Evolutionary conservation across 2,797 vertebrate genomes (phyloP).

Genomic region (Brachymystax lenok): DNA sequence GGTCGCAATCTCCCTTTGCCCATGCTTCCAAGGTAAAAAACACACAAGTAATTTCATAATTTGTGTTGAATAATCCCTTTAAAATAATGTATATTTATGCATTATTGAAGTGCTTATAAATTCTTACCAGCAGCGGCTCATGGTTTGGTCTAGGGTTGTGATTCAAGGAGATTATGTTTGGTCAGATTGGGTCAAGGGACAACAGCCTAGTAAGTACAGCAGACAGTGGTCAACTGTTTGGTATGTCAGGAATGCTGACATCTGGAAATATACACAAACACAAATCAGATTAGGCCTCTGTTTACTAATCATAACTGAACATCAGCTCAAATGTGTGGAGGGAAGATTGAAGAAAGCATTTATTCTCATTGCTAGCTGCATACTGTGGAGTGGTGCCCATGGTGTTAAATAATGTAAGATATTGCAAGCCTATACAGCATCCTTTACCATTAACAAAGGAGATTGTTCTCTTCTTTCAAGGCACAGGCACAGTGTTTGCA

Average conservation of each 20-base stretch:
- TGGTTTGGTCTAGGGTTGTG: neutral
- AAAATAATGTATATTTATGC: neutral
- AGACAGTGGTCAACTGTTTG: conserved; percentile 1
- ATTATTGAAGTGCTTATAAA: too few relatives aligned
- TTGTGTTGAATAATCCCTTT: neutral
- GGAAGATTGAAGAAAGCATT: neutral
- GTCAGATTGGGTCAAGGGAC: neutral
- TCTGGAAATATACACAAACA: conserved; percentile 19
- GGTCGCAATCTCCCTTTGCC: neutral
- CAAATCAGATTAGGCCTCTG: conserved; percentile 15
- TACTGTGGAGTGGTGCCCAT: neutral
- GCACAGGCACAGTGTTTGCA: neutral
- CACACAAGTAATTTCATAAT: neutral
- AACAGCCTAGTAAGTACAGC: neutral
- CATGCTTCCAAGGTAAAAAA: neutral
- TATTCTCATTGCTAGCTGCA: neutral
- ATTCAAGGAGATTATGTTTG: neutral
- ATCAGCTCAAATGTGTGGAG: conserved; percentile 13
- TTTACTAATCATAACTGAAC: conserved; percentile 21
- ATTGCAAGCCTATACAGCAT: neutral
- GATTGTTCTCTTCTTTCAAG: too few relatives aligned
- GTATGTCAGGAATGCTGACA: conserved; percentile 12
- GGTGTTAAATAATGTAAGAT: neutral
- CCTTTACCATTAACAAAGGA: neutral
- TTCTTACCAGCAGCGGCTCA: neutral